These are phyloP conservation scores for Pentamera pediparva DNA, from an alignment of 53 echinoderm and acorn worm species.

Conservation along the genomic window DNA sequence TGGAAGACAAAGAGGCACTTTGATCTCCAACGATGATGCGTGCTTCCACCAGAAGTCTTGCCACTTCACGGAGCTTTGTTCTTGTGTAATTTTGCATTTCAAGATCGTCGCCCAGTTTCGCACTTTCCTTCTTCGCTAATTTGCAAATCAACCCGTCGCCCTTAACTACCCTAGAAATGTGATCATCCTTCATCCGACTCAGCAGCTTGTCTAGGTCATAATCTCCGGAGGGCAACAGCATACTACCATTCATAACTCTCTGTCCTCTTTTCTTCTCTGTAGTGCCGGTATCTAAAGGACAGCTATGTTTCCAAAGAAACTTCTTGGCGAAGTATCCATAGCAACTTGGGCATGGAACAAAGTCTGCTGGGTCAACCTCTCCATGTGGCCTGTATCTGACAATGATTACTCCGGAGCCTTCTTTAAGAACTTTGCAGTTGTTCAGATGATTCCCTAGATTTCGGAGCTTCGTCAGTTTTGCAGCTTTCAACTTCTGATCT, in stretches of 20 bases:
- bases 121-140: constrained; percentile 51
- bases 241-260: background rate
- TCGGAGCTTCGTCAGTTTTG: constrained; percentile 49
- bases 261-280: constrained; percentile 1
- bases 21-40: constrained; percentile 37
- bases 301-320: constrained; percentile 45
- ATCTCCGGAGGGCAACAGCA: constrained; percentile 24
- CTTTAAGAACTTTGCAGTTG: constrained; percentile 50
- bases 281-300: constrained; percentile 31
- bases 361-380: constrained; percentile 40
- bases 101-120: constrained; percentile 56
- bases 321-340: constrained; percentile 46
- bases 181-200: constrained; percentile 45
- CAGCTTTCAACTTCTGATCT: constrained; percentile 12
- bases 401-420: constrained; percentile 46
- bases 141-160: constrained; percentile 53
- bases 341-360: constrained; percentile 52
- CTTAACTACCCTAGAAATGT: constrained; percentile 47
- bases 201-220: constrained; percentile 6
- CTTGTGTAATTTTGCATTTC: constrained; percentile 46
- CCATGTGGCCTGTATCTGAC: constrained; percentile 45
- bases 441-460: constrained; percentile 65
- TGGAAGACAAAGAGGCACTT: constrained; percentile 42
- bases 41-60: constrained; percentile 44
- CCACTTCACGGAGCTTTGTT: constrained; percentile 53